Percentiles rank a stretch among this genome's conserved stretches.
Evolutionary conservation across 2,113 vertebrate species (phyloP).

Genomic region (Merops nubicus): DNA sequence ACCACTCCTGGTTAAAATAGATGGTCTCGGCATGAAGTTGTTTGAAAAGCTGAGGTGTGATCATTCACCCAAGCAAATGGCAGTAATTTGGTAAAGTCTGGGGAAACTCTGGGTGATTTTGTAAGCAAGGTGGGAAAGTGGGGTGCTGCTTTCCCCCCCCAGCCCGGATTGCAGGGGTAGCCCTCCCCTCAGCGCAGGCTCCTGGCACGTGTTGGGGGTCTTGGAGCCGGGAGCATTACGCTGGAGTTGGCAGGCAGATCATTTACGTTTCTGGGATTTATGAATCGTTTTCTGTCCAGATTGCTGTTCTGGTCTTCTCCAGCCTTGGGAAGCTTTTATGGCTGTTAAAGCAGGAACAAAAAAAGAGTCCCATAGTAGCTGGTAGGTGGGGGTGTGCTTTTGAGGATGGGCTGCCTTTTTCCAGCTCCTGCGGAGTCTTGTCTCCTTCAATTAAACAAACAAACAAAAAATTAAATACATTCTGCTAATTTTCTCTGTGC

Average conservation of each 20-base stretch:
- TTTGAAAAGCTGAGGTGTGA: not conserved
- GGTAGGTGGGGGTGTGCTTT: not conserved
- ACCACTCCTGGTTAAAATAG: not conserved
- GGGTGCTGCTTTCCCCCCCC: not conserved
- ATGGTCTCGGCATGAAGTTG: not conserved
- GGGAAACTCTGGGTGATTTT: not conserved
- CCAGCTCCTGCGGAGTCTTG: not conserved
- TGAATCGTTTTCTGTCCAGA: slow-evolving; percentile 62
- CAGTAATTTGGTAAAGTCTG: not conserved
- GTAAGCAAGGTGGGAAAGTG: not conserved
- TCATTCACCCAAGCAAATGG: rapidly evolving
- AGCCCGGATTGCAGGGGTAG: not conserved
- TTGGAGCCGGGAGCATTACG: not conserved
- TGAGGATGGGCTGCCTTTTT: not conserved
- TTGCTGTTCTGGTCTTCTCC: slow-evolving; percentile 34
- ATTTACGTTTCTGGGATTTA: slow-evolving; percentile 43
- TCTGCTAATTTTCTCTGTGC: not conserved
- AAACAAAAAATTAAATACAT: not conserved
- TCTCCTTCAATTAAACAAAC: not conserved
- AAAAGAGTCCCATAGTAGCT: not conserved
- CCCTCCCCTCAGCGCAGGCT: not conserved
- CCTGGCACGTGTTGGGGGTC: not conserved
- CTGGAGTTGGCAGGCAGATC: slow-evolving; percentile 30
- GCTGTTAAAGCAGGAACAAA: slow-evolving; percentile 11
- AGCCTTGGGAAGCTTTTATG: not conserved